Conservation (phyloP, 2,113 vertebrate genomes). For the Mirounga angustirostris region DNA sequence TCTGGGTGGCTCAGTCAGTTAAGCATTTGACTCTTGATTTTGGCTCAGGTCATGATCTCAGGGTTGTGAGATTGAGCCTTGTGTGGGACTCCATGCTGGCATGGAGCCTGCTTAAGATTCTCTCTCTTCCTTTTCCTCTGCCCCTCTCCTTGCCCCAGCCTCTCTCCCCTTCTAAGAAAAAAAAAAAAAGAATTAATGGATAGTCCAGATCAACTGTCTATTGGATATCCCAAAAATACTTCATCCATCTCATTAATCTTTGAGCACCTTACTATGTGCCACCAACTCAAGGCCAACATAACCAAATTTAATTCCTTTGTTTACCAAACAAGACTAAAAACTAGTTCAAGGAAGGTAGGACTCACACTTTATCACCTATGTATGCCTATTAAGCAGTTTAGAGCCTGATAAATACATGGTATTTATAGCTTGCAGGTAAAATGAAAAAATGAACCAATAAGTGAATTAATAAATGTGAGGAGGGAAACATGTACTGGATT, state of each 20-base stretch:
- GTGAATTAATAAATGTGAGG: neutral
- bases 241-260: neutral
- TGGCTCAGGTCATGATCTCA: too few relatives aligned
- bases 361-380: neutral
- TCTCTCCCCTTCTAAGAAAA: neutral
- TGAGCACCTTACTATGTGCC: neutral
- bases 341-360: neutral
- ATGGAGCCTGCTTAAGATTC: neutral
- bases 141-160: neutral
- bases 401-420: neutral
- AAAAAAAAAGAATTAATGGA: neutral
- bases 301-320: conserved; percentile 2
- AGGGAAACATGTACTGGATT: neutral
- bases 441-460: neutral
- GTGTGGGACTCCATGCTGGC: too few relatives aligned
- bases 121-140: neutral
- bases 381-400: neutral
- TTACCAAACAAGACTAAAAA: neutral
- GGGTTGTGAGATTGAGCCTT: too few relatives aligned
- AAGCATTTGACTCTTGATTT: too few relatives aligned
- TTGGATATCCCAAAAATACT: neutral
- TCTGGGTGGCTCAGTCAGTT: too few relatives aligned
- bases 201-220: neutral
- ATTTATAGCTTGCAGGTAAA: neutral
- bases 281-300: neutral